Percentiles rank a stretch among this genome's conserved stretches.
phyloP scores from a whole-genome alignment of 2,113 vertebrate species.

The Stomatorhinus ivindoensis region DNA sequence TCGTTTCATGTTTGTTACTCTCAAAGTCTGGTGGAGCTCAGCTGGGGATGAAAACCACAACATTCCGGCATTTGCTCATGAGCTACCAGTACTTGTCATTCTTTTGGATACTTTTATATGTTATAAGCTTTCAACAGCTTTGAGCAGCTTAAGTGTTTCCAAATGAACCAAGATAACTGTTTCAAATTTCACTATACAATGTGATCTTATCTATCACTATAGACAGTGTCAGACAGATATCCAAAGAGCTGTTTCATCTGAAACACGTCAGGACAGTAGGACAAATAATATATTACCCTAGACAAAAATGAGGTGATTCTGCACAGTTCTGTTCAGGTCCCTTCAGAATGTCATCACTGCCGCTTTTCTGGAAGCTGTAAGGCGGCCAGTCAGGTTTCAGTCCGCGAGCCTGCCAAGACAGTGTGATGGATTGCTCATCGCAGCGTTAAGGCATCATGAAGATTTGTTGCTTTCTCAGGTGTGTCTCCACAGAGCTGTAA shows the following conservation, averaged over 20 bases:
- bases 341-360: neutral
- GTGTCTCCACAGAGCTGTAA: conserved; percentile 26
- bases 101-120: neutral
- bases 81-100: conserved; percentile 1
- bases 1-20: neutral
- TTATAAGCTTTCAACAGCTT: neutral
- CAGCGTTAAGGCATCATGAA: conserved; percentile 29
- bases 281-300: neutral
- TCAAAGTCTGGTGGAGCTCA: neutral
- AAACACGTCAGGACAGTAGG: neutral
- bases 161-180: conserved; percentile 2
- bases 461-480: conserved; percentile 35
- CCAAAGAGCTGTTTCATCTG: neutral
- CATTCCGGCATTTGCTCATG: neutral
- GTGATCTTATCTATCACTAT: neutral
- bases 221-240: neutral
- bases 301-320: neutral
- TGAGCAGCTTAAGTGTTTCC: conserved; percentile 5
- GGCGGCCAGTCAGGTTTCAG: neutral
- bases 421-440: conserved; percentile 8
- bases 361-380: conserved; percentile 3
- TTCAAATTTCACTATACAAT: neutral
- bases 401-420: neutral
- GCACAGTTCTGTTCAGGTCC: neutral
- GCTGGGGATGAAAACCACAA: conserved; percentile 1